These are phyloP conservation scores for Pandemis corylana DNA, from an alignment of 2,888 invertebrate species.

Conservation along the genomic window DNA sequence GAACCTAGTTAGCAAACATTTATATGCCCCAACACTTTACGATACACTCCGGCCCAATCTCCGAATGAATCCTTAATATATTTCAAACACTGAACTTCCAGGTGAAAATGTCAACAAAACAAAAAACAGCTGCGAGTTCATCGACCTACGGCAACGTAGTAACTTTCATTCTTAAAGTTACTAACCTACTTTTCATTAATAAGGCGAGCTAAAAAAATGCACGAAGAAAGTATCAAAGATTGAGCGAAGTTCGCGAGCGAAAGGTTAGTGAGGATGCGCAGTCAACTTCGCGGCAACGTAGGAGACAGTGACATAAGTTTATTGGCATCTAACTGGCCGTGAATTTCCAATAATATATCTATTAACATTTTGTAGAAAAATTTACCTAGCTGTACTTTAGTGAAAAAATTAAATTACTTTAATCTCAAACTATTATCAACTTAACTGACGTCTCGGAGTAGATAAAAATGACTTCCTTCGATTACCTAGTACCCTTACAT, in stretches of 20 bases:
- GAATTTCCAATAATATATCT: not conserved
- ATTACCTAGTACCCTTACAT: too few species aligned
- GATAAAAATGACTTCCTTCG: too few species aligned
- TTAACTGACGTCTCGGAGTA: too few species aligned
- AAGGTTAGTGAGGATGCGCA: slow-evolving; percentile 60
- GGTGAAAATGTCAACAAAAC: slow-evolving; percentile 67
- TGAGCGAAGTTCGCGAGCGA: slow-evolving; percentile 79
- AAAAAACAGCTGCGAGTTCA: slow-evolving; percentile 82
- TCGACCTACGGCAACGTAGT: slow-evolving; percentile 83
- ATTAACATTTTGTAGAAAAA: too few species aligned
- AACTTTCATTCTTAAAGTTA: slow-evolving; percentile 85
- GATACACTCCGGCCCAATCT: not conserved
- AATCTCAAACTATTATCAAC: too few species aligned
- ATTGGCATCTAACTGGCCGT: not conserved
- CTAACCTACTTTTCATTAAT: slow-evolving; percentile 86
- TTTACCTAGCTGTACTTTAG: too few species aligned
- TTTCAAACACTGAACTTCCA: slow-evolving; percentile 15
- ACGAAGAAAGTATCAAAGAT: slow-evolving; percentile 85
- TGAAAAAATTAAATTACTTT: too few species aligned
- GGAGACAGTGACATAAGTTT: not conserved
- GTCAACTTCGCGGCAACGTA: not conserved
- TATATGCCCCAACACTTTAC: not conserved
- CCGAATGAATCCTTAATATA: slow-evolving; percentile 19
- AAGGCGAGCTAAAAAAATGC: slow-evolving; percentile 85
- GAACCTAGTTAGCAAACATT: not conserved